Evolutionary conservation across 2,113 vertebrate species (phyloP), one percentile per base, ranked within the genome.

Genomic region (Pyrgilauda ruficollis): DNA sequence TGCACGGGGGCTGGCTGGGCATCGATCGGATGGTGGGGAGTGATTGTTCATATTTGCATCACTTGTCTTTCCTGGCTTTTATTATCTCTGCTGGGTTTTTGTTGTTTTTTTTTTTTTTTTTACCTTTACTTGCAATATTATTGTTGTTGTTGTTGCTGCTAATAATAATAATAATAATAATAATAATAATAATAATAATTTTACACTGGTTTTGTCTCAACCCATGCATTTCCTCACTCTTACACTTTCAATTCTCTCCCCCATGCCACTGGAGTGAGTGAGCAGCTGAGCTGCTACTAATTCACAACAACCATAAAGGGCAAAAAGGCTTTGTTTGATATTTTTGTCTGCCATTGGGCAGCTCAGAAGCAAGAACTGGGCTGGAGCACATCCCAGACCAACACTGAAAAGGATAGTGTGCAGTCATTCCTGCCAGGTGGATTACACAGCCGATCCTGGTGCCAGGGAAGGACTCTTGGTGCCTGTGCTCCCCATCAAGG

Each of bases 1-100:
- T 69, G 13, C 21, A 50, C 0, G 0, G 35, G 27, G 27, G 7
- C 62, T 61, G 43, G 9, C 52, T 85, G 70, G 15, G 16, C 35
- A 53, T 69, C 0, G 4, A 30, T 16, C 0, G 0, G 18, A 14
- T 46, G 23, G 4, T 37, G 30, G 9, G 15, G 13, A 77, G 13
- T 10, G 44, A 47, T 5, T 12, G 7, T 31, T 81, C 46, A 21
- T 11, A 44, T 37, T 55, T 66, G 22, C 19, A 50, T 17, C 47
- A 18, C n/a, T 50, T 55, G 18, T 56, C 8, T 62, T 44, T 52
- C 64, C 26, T 75, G 39, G n/a, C 6, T 53, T 84, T 73, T 69
- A 41, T 46, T 55, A 7, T 47, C 49, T 41, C 62, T n/a, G 18
- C 44, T 52, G 46, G 15, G 4, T 3, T 37, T 27, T 23, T 37